These are phyloP conservation scores for Piprites chloris DNA, from an alignment of 2,113 vertebrate genomes.

Conservation along the genomic window DNA sequence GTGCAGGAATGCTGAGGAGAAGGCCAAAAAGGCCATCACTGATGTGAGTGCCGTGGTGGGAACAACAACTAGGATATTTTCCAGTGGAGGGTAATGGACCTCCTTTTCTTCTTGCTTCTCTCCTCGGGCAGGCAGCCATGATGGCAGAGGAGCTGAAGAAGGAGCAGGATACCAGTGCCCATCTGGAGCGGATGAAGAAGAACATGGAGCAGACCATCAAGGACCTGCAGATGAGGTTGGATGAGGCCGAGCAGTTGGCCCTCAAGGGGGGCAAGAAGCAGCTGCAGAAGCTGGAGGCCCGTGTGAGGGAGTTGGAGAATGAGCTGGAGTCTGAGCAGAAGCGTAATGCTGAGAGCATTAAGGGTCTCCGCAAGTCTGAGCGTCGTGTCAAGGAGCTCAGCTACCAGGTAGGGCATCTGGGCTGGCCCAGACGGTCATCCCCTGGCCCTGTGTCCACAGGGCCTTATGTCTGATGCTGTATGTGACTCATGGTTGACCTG, in stretches of 20 bases:
- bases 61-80: background rate
- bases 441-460: background rate
- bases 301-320: slow-evolving; percentile 86
- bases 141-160: slow-evolving; percentile 3
- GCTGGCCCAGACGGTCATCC: background rate
- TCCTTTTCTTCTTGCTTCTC: background rate
- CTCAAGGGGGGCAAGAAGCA: slow-evolving; percentile 88
- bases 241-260: slow-evolving; percentile 84
- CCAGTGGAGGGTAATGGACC: background rate
- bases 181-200: slow-evolving; percentile 94
- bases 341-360: slow-evolving; percentile 80
- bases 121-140: background rate
- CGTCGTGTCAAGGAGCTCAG: slow-evolving; percentile 87
- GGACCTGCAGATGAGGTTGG: slow-evolving; percentile 83
- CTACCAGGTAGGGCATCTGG: slow-evolving; percentile 56
- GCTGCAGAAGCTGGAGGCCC: slow-evolving; percentile 87
- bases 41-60: background rate
- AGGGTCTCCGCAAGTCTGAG: slow-evolving; percentile 90
- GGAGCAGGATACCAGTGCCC: background rate
- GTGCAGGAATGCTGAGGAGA: slow-evolving; percentile 13
- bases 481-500: background rate
- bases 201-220: slow-evolving; percentile 91
- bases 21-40: background rate
- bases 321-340: slow-evolving; percentile 89
- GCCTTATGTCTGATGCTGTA: background rate